phyloP scores from a whole-genome alignment of 2,888 invertebrate genomes.

The Neocrepidodera transversa region DNA sequence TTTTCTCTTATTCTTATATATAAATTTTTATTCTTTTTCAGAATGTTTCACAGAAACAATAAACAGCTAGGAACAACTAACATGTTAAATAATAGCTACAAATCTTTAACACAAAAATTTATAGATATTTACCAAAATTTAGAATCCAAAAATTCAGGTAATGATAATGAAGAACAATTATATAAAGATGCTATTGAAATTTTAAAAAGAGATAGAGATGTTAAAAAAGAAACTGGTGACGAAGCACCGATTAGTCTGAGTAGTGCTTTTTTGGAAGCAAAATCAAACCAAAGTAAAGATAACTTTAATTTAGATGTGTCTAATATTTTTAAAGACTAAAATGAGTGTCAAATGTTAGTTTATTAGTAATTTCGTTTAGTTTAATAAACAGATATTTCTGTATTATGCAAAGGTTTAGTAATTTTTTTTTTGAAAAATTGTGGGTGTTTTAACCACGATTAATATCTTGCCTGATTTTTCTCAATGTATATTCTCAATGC shows the following conservation, averaged over 20 bases:
- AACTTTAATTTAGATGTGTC: conserved; percentile 46
- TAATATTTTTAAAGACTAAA: conserved; percentile 56
- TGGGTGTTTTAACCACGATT: no score
- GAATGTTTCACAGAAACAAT: conserved; percentile 71
- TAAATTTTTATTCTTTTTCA: conserved; percentile 58
- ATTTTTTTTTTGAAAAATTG: no score
- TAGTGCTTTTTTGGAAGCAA: conserved; percentile 51
- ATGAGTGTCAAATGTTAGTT: not conserved
- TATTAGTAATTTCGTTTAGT: no score
- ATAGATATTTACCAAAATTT: conserved; percentile 68
- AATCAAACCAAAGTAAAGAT: conserved; percentile 35
- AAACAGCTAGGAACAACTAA: conserved; percentile 65
- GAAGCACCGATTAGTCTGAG: conserved; percentile 46
- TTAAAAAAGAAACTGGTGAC: conserved; percentile 33
- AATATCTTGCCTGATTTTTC: no score
- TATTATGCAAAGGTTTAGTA: no score
- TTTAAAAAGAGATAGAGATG: conserved; percentile 54
- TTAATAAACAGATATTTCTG: no score
- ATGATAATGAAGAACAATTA: conserved; percentile 63
- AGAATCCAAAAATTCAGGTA: conserved; percentile 61
- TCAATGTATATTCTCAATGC: no score
- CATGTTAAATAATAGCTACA: conserved; percentile 63
- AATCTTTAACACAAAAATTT: conserved; percentile 67
- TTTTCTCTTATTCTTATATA: not conserved
- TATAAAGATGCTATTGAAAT: conserved; percentile 62